These are phyloP conservation scores for Hanleya hanleyi DNA, from an alignment of 2,888 invertebrate species.

Conservation along the genomic window DNA sequence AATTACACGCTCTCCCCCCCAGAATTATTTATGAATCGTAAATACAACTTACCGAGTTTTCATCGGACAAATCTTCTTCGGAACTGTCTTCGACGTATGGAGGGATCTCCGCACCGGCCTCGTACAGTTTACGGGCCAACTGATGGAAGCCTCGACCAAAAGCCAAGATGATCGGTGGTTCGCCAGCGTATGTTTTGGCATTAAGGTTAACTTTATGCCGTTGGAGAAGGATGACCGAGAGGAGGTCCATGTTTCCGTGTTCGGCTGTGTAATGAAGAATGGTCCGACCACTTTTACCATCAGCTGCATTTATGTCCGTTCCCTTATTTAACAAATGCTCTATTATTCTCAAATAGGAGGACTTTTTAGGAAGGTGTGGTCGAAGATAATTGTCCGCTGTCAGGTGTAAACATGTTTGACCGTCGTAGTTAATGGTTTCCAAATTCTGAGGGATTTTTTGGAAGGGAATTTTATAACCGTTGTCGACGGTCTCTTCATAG, in stretches of 20 bases:
- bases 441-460: constrained; percentile 78
- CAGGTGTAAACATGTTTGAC: constrained; percentile 89
- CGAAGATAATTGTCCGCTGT: constrained; percentile 85
- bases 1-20: too few relatives aligned
- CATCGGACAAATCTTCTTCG: constrained; percentile 6
- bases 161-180: constrained; percentile 54
- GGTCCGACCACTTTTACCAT: constrained; percentile 62
- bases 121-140: constrained; percentile 39
- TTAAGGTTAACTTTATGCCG: too few relatives aligned
- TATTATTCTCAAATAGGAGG: constrained; percentile 74
- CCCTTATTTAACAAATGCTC: constrained; percentile 84
- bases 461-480: constrained; percentile 73
- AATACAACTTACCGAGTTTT: not conserved
- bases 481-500: constrained; percentile 67
- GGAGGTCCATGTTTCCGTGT: not conserved
- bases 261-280: constrained; percentile 63
- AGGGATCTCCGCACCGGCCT: constrained; percentile 51
- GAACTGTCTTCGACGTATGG: not conserved
- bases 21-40: too few relatives aligned
- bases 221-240: constrained; percentile 75
- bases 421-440: constrained; percentile 89
- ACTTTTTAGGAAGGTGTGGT: not conserved
- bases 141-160: constrained; percentile 47
- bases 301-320: constrained; percentile 86
- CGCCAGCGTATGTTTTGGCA: constrained; percentile 54